Evolutionary conservation across 1,140 invertebrate species (phyloP), one percentile per base, ranked within the genome.

Genomic region (Nebria ingens): DNA sequence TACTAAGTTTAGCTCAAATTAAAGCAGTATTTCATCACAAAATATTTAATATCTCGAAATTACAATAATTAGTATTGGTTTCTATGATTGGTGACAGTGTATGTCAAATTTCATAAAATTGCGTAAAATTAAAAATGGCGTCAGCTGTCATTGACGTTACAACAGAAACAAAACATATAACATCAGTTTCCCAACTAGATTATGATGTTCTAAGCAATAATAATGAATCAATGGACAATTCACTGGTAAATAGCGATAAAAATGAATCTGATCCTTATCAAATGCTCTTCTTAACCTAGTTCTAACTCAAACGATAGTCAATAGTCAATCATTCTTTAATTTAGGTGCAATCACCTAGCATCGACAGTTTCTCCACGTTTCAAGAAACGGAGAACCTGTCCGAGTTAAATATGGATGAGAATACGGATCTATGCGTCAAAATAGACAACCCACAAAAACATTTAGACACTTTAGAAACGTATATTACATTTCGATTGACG

Each of bases 391-490:
- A 81, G 59, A 78, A 76, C 34, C 64, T 72, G 21, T 75, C 75
- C 1, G 78, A 81, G 58, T 72, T 79, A 53, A 74, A 76, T 61
- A 60, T 73, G 34, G 77, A 79, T 58, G 72, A 73, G 55, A 66
- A 72, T 58, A 70, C 76, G 15, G 85, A 87, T 66, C 67, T 87
- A 11, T 78, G 81, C 66, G 76, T 86, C 0, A 75, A 79, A 69
- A 83, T 88, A 17, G 86, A 87, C 59, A 85, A 84, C 72, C 85
- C 86, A n/a, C 84, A 87, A 59, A 88, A 87, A 66, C 83, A 87
- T 69, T 74, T 84, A 15, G 83, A 84, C 59, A 83, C 84, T 0
- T 74, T 87, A 59, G 86, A 87, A 67, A 85, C 85, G 1, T 88
- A 81, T 61, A 84, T 88, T 49, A 85, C 84, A 34, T 88, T 87